Evolutionary conservation across 2,797 vertebrate genomes (phyloP).

Genomic region (Sebastes trivittatus): DNA sequence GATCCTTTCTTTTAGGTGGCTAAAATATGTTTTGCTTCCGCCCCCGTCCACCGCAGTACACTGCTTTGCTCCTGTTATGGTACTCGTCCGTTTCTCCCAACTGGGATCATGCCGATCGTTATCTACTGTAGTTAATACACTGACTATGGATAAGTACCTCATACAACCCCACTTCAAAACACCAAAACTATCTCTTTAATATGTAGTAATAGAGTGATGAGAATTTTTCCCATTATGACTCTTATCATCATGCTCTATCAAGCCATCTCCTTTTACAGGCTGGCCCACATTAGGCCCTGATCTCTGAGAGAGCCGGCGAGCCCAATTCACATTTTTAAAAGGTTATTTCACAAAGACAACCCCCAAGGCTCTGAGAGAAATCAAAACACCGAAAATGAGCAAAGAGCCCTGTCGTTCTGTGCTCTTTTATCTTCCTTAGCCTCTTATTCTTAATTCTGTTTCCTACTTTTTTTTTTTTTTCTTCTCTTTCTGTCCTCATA

Average conservation of each 20-base stretch:
- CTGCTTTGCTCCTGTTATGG: no score
- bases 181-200: slow-evolving; percentile 23
- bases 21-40: no score
- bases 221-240: slow-evolving; percentile 49
- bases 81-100: no score
- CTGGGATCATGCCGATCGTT: no score
- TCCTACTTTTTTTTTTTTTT: slow-evolving; percentile 1
- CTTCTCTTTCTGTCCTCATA: slow-evolving; percentile 16
- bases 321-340: slow-evolving; percentile 62
- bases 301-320: slow-evolving; percentile 42
- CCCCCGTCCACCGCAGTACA: no score
- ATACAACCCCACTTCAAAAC: no score
- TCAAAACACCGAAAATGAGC: slow-evolving; percentile 66
- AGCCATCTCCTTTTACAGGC: slow-evolving; percentile 29
- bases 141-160: no score
- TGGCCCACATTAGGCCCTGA: slow-evolving; percentile 51
- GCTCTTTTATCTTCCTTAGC: slow-evolving; percentile 57
- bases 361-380: slow-evolving; percentile 52
- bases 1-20: no score
- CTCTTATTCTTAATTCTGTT: slow-evolving; percentile 48
- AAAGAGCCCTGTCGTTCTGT: slow-evolving; percentile 38
- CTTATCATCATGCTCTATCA: slow-evolving; percentile 40
- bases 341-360: slow-evolving; percentile 66
- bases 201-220: slow-evolving; percentile 51
- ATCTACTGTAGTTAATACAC: no score